Conservation (phyloP, 2,797 vertebrate species). For the Manis crassicaudata region DNA sequence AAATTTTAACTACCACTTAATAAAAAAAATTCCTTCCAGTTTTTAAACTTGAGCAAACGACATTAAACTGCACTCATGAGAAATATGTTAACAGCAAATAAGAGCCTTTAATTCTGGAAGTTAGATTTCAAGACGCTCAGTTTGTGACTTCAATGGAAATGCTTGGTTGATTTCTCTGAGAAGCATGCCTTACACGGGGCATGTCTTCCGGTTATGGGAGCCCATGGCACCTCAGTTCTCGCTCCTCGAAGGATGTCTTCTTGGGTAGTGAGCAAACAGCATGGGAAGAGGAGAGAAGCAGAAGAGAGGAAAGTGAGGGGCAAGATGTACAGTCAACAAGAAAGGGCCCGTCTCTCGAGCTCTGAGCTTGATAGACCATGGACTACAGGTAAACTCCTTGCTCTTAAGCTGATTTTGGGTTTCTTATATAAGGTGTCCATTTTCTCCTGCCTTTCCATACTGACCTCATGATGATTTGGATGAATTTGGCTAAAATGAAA, state of each 20-base stretch:
- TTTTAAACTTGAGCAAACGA: background rate
- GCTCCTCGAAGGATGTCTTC: background rate
- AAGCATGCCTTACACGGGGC: rapidly evolving
- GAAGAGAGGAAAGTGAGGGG: background rate
- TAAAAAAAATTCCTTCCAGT: background rate
- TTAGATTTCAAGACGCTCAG: background rate
- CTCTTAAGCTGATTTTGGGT: background rate
- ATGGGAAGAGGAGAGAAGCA: background rate
- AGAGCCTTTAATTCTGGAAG: background rate
- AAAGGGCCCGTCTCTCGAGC: background rate
- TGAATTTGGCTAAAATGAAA: background rate
- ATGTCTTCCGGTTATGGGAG: too few relatives aligned
- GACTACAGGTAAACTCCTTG: background rate
- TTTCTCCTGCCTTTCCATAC: background rate
- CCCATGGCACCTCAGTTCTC: background rate
- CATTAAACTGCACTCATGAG: background rate
- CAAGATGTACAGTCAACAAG: background rate
- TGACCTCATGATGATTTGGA: background rate
- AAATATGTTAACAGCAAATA: background rate
- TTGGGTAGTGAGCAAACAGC: background rate
- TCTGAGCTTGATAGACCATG: background rate
- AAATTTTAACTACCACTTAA: background rate
- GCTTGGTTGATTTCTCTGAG: background rate
- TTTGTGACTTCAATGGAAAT: background rate
- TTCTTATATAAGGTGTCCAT: background rate